phyloP scores from a whole-genome alignment of 2,797 vertebrate genomes.

The Euthynnus affinis region DNA sequence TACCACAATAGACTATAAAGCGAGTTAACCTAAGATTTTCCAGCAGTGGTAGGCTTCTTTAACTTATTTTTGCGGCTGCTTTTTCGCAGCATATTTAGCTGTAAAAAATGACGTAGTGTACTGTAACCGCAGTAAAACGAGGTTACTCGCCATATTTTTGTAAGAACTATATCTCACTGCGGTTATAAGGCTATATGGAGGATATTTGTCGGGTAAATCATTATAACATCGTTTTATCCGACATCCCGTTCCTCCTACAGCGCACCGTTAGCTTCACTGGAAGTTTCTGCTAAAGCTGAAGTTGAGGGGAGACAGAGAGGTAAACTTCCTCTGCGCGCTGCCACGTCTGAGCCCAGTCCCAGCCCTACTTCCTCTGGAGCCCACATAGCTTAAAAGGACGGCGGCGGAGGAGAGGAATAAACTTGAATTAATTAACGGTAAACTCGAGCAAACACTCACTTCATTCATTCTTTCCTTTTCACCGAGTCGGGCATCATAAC shows the following conservation, averaged over 20 bases:
- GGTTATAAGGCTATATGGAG: neutral
- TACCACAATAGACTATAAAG: conserved; percentile 20
- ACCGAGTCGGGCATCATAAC: neutral
- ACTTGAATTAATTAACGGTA: conserved; percentile 67
- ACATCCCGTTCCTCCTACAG: neutral
- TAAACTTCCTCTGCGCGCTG: conserved; percentile 54
- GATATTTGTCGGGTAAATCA: neutral
- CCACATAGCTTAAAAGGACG: neutral
- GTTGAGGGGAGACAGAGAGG: conserved; percentile 1
- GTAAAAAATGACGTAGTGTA: neutral
- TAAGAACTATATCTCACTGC: neutral
- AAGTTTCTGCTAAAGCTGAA: conserved; percentile 47
- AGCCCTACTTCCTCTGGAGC: conserved; percentile 35
- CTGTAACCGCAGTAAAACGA: neutral
- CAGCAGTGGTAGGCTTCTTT: neutral
- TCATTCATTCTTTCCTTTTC: neutral
- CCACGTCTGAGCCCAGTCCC: conserved; percentile 59
- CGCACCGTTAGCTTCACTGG: neutral
- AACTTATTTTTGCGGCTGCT: too few relatives aligned
- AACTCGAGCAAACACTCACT: conserved; percentile 45
- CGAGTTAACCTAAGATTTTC: neutral
- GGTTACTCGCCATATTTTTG: neutral
- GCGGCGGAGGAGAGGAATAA: conserved; percentile 33
- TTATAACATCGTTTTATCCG: neutral
- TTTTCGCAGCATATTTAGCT: neutral